Percentiles rank a stretch among this genome's conserved stretches.
Evolutionary conservation across 2,797 vertebrate species (phyloP).

Genomic region (Diglossa cyanea): DNA sequence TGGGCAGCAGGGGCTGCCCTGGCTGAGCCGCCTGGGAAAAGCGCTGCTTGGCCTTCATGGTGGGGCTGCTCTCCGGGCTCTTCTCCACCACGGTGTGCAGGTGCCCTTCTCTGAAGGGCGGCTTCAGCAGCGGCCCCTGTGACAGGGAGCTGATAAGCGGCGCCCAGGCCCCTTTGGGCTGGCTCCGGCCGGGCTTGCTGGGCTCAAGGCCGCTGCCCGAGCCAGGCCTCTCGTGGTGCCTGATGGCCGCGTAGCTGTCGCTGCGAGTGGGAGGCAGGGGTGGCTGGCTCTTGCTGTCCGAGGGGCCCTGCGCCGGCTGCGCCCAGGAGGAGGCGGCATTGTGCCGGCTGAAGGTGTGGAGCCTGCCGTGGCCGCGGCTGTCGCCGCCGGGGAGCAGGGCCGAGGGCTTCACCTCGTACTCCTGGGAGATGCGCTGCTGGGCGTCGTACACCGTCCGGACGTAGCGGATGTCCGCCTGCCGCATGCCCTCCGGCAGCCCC

Average conservation of each 20-base stretch:
- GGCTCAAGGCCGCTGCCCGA: slow-evolving; percentile 87
- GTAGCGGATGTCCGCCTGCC: slow-evolving; percentile 87
- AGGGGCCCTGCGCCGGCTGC: slow-evolving; percentile 70
- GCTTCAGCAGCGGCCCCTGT: slow-evolving; percentile 67
- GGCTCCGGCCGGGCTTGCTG: slow-evolving; percentile 74
- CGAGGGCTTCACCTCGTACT: slow-evolving; percentile 84
- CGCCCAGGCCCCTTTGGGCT: slow-evolving; percentile 81
- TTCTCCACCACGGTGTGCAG: slow-evolving; percentile 92
- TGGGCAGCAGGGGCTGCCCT: slow-evolving; percentile 81
- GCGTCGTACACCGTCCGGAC: slow-evolving; percentile 82
- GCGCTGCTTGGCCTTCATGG: slow-evolving; percentile 83
- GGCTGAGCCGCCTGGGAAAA: slow-evolving; percentile 77
- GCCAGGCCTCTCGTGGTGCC: slow-evolving; percentile 86
- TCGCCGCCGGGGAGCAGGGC: slow-evolving; percentile 62
- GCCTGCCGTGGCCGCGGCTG: slow-evolving; percentile 7
- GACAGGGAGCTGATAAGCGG: slow-evolving; percentile 74
- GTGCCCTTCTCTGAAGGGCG: slow-evolving; percentile 81
- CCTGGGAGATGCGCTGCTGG: slow-evolving; percentile 82
- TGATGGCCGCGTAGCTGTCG: slow-evolving; percentile 88
- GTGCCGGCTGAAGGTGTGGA: slow-evolving; percentile 70
- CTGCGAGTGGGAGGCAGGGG: slow-evolving; percentile 88
- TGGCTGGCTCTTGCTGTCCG: slow-evolving; percentile 67
- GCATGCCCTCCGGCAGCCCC: slow-evolving; percentile 77
- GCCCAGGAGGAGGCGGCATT: slow-evolving; percentile 71
- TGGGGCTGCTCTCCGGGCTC: slow-evolving; percentile 93